Percentiles rank a stretch among this genome's conserved stretches.
phyloP scores from a whole-genome alignment of 2,797 vertebrate genomes.

The Poeciliopsis turneri region DNA sequence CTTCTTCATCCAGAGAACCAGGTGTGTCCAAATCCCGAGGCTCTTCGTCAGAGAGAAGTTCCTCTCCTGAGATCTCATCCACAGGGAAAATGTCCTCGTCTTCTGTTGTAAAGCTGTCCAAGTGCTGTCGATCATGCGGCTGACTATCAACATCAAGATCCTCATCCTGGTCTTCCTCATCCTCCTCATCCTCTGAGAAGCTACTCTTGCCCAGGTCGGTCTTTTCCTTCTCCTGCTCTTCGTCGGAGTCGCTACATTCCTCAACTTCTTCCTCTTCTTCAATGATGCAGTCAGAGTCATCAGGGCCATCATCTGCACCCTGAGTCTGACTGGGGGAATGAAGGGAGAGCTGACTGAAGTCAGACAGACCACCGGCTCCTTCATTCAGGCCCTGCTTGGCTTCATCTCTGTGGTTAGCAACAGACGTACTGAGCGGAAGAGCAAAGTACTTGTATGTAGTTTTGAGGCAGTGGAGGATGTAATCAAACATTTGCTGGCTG shows the following conservation, averaged over 20 bases:
- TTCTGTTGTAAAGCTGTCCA: slow-evolving; percentile 75
- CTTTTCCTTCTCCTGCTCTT: slow-evolving; percentile 77
- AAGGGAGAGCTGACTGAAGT: slow-evolving; percentile 52
- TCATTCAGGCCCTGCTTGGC: slow-evolving; percentile 14
- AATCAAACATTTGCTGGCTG: slow-evolving; percentile 91
- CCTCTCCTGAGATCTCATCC: slow-evolving; percentile 83
- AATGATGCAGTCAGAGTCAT: slow-evolving; percentile 84
- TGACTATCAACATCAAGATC: slow-evolving; percentile 70
- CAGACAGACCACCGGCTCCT: slow-evolving; percentile 41
- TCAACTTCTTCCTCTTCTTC: slow-evolving; percentile 83
- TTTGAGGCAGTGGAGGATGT: slow-evolving; percentile 93
- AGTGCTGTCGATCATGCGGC: slow-evolving; percentile 52
- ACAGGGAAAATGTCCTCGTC: slow-evolving; percentile 81
- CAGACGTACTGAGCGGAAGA: slow-evolving; percentile 78
- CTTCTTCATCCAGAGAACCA: slow-evolving; percentile 72
- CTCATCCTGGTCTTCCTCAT: slow-evolving; percentile 70
- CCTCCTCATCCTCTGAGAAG: slow-evolving; percentile 75
- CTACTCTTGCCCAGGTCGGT: slow-evolving; percentile 73
- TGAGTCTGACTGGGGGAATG: slow-evolving; percentile 26
- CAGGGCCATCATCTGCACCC: slow-evolving; percentile 53
- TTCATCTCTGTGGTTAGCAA: slow-evolving; percentile 51
- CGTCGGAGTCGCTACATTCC: slow-evolving; percentile 80
- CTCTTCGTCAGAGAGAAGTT: slow-evolving; percentile 86
- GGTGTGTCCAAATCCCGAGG: slow-evolving; percentile 71
- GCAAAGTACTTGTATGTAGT: slow-evolving; percentile 96